A percentile compares a stretch with the other conserved stretches of the same genome.
Conservation (phyloP, 1,140 invertebrate species). For the Drosophila teissieri region DNA sequence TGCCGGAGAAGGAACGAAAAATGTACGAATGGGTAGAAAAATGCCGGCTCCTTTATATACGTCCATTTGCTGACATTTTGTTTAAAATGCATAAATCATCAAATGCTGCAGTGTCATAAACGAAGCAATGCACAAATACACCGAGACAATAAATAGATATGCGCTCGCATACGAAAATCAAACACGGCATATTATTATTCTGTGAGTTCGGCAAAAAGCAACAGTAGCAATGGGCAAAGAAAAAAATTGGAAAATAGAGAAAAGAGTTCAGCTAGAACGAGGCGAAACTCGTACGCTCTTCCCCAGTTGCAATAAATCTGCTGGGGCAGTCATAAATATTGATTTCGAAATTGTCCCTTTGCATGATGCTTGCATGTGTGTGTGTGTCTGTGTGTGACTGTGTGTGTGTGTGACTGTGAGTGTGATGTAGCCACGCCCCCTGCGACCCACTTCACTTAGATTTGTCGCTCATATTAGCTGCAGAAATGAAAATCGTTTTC, state of each 20-base stretch:
- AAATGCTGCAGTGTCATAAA: slow-evolving; percentile 75
- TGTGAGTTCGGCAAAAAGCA: slow-evolving; percentile 74
- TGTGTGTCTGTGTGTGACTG: slow-evolving; percentile 11
- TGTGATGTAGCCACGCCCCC: slow-evolving; percentile 13
- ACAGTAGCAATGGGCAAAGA: slow-evolving; percentile 24
- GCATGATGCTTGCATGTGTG: slow-evolving; percentile 31
- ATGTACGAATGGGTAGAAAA: not conserved
- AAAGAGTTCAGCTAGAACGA: slow-evolving; percentile 42
- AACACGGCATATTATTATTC: slow-evolving; percentile 78
- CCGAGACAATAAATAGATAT: slow-evolving; percentile 50
- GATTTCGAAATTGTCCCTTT: slow-evolving; percentile 76
- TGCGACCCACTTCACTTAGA: slow-evolving; percentile 54
- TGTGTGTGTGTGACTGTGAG: slow-evolving; percentile 1
- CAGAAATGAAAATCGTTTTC: slow-evolving; percentile 83
- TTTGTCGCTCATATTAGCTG: slow-evolving; percentile 83
- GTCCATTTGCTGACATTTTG: slow-evolving; percentile 74
- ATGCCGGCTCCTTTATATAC: slow-evolving; percentile 17
- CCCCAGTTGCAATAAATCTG: slow-evolving; percentile 76
- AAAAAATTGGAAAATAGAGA: slow-evolving; percentile 7
- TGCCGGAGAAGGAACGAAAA: slow-evolving; percentile 14
- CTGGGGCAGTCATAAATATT: slow-evolving; percentile 80
- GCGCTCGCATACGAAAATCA: slow-evolving; percentile 52
- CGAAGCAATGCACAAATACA: slow-evolving; percentile 58
- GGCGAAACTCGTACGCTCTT: slow-evolving; percentile 38
- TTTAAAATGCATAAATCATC: slow-evolving; percentile 80